Evolutionary conservation across 2,113 vertebrate species (phyloP), one percentile per base, ranked within the genome.

Genomic region (Hemichromis elongatus): DNA sequence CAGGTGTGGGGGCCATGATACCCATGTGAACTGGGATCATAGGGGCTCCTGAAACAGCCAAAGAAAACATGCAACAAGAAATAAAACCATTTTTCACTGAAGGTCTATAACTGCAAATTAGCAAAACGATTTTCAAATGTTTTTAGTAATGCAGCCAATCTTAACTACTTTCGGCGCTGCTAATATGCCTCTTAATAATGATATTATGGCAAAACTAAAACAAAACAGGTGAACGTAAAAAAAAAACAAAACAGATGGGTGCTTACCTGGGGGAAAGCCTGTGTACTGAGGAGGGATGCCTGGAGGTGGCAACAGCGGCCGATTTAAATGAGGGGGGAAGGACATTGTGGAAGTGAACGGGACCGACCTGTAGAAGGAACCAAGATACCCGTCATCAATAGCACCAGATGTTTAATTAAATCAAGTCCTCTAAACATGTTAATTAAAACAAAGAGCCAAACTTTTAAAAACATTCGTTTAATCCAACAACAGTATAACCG

Each of bases 1-100:
- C 94, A 13, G 98, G 96, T 79, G 97, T 95, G 80, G 97, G 96
- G 80, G 98, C 95, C 98, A 99, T 99, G 94, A 99, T 97, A 88
- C 99, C 97, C 97, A 99, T 98, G 82, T 99, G 99, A 86, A 99
- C 97, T 90, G 99, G 99, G 96, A 99, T 99, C 98, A 99, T 99
- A 68, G 97, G 98, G 21, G 97, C 95, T 83, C 97, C 98, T 99
- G 83, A 14, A 85, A 85, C 8, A 66, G 35, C 16, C 12, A 61
- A 11, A 70, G 6, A 70, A 54, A 30, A 79, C 24, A 6, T 6
- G 16, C 18, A 52, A 75, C 45, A 12, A 50, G 10, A 26, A 75
- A 75, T 50, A 30, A 50, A 10, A n/a, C 42, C 42, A 75, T 33
- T 75, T 11, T 75, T 52, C 70, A 30, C 70, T 33, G 26, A 45